These are phyloP conservation scores for Melikaiella ostensackeni DNA, from an alignment of 2,888 invertebrate species.

Conservation along the genomic window DNA sequence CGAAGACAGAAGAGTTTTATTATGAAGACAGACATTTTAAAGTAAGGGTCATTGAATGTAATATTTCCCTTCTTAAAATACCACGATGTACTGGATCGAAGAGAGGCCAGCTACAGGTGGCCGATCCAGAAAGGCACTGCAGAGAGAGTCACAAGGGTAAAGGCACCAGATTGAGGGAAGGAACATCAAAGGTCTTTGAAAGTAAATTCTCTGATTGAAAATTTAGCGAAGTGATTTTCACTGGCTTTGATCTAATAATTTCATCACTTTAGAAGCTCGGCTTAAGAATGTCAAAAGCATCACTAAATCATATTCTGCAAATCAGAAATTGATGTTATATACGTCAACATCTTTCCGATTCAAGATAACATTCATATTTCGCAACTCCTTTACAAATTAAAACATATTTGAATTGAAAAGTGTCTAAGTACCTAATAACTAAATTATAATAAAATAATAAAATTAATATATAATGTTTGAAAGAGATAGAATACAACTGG, in stretches of 20 bases:
- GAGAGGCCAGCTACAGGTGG: slow-evolving; percentile 56
- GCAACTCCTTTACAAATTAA: no score
- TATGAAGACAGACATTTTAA: neutral
- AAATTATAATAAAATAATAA: neutral
- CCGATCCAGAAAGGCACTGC: slow-evolving; percentile 46
- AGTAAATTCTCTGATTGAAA: slow-evolving; percentile 20
- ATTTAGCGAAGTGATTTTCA: neutral
- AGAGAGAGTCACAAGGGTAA: slow-evolving; percentile 40
- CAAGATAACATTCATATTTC: no score
- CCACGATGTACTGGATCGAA: slow-evolving; percentile 38
- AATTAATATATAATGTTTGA: no score
- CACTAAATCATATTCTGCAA: no score
- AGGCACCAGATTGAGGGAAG: slow-evolving; percentile 27
- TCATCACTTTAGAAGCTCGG: neutral
- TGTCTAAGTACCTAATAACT: no score
- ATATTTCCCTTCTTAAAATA: slow-evolving; percentile 11
- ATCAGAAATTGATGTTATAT: no score
- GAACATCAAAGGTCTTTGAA: slow-evolving; percentile 12
- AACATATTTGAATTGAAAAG: no score
- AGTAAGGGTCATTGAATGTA: neutral
- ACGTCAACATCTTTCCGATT: no score
- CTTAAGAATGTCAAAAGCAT: neutral
- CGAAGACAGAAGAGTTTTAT: no score
- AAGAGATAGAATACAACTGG: no score
- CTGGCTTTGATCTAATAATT: neutral